Base-by-base conservation (phyloP, 2,113 vertebrate species). In the Puffinus mauretanicus region DNA sequence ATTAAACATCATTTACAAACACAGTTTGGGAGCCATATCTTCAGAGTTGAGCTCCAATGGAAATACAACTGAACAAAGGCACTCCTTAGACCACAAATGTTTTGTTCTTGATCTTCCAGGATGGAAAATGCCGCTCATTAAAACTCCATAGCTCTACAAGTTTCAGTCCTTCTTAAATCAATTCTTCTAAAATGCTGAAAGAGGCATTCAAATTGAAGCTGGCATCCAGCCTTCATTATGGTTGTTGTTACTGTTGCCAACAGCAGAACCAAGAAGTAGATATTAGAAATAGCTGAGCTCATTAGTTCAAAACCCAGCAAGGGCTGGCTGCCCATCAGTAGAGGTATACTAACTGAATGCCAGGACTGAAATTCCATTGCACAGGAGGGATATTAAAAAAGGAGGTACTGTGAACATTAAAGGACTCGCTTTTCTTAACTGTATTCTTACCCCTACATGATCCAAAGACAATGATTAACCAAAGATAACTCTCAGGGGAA, bases 221-320 rank as follows among this genome's bases (percentile, higher is more conserved):
- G 86, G 88, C 83, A 94, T 32, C 40, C 40, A 82, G 77, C 77
- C 91, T 80, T 91, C 88, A 80, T 90, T 86, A 93, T 73, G 42
- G 69, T 71, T 2, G 44, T 65, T 79, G 47, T 19, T 75, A 64
- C 57, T 84, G 73, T 83, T 91, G 91, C 88, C 88, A 95, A 94
- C 25, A 96, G 66, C 62, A 94, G 65, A 93, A 95, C 81, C 86
- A 93, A 96, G 70, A 61, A 93, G 47, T 9, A 94, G 89, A 82
- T 96, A 95, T 46, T 79, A 91, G 86, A 95, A 93, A 82, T 89
- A 93, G 54, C 69, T 96, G 91, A 95, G 81, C 87, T 93, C 73
- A 95, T 94, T 96, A 87, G 52, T 40, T 91, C 47, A 89, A 89
- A 96, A 93, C 32, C 29, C 86, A 93, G 32, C 46, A 81, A 96